phyloP scores from a whole-genome alignment of 2,797 vertebrate species.

The Scolopax bukidnonensis region DNA sequence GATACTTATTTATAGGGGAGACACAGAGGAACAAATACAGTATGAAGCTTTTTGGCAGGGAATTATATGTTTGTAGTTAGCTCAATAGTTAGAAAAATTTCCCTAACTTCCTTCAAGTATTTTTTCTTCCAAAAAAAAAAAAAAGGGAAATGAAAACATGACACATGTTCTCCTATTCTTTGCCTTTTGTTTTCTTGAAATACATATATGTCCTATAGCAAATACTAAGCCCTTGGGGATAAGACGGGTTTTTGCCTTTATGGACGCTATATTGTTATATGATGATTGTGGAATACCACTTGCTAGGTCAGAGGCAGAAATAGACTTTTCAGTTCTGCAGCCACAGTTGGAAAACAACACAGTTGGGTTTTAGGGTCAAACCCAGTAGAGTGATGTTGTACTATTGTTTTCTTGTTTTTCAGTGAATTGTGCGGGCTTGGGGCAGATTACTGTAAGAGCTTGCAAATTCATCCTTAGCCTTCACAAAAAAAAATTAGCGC shows the following conservation, averaged over 20 bases:
- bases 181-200: background rate
- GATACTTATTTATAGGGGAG: background rate
- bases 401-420: background rate
- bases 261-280: fast-evolving
- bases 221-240: background rate
- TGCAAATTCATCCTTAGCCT: background rate
- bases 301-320: background rate
- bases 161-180: background rate
- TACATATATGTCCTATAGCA: fast-evolving
- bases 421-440: background rate
- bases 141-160: background rate
- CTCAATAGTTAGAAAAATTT: background rate
- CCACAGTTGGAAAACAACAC: background rate
- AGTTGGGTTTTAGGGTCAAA: background rate
- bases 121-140: background rate
- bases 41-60: background rate
- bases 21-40: background rate
- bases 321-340: background rate
- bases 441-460: background rate
- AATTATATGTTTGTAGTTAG: background rate
- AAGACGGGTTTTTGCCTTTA: background rate
- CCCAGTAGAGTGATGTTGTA: background rate
- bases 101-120: background rate
- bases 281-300: background rate
- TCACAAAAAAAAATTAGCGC: background rate